Evolutionary conservation across 2,113 vertebrate species (phyloP), one percentile per base, ranked within the genome.

Genomic region (Gallinago paraguaiae): DNA sequence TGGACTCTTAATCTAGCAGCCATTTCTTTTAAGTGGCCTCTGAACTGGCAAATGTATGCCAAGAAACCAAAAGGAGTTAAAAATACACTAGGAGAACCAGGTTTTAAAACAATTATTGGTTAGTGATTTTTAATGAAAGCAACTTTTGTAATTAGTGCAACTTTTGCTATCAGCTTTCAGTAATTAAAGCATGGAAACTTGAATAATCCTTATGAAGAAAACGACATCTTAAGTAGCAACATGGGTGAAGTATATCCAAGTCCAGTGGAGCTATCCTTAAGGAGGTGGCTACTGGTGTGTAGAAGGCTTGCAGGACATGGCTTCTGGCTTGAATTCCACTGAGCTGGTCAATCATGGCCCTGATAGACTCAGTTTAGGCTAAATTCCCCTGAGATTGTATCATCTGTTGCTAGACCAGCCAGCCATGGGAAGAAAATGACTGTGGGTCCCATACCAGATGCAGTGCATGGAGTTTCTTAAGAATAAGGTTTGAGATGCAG

Each of bases 331-430:
- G n/a, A 72, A 48, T 72, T 77, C 50, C 45, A 30, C 28, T 19
- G 46, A n/a, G 10, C 31, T 63, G 6, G 11, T 70, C 1, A 4
- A 13, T 75, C 0, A 0, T 45, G 41, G 20, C 50, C 17, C 45
- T 75, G 41, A 45, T 20, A 50, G 56, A 60, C 39, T 65, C 22
- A 14, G 7, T 79, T 46, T 41, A 63, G 18, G 18, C 37, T 82
- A 51, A 74, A 28, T 13, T 57, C 13, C 50, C 13, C 5, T 45
- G 56, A 75, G n/a, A 45, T 7, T 30, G 4, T 27, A 4, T 18
- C 3, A 24, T 60, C 60, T 46, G 24, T 37, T 50, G 50, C 37
- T 70, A 35, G 56, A 56, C 22, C 9, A 63, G 33, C 19, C 9
- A 50, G 14, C 10, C 48, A n/a, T 8, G 17, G 30, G n/a, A 65